Percentiles rank a stretch among this genome's conserved stretches.
Evolutionary conservation across 1,140 invertebrate genomes (phyloP).

Genomic region (Drosophila subpulchrella): DNA sequence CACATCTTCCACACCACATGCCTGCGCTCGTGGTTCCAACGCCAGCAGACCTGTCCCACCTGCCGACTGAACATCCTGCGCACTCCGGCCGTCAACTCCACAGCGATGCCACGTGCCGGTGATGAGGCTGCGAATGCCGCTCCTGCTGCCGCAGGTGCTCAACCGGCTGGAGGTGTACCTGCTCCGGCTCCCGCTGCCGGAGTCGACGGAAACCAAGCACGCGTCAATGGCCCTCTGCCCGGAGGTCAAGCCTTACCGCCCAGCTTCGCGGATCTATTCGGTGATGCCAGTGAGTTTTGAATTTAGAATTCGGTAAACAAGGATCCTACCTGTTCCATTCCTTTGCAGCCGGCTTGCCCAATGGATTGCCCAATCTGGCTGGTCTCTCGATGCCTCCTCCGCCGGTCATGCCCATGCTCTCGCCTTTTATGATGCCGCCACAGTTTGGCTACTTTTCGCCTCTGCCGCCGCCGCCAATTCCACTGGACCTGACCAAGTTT

Average conservation of each 20-base stretch:
- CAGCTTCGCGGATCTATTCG: conserved; percentile 61
- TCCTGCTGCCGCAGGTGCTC: conserved; percentile 28
- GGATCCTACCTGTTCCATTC: background rate
- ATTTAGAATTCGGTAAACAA: background rate
- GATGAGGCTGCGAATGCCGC: conserved; percentile 65
- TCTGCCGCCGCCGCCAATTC: conserved; percentile 90
- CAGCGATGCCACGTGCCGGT: conserved; percentile 83
- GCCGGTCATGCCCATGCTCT: conserved; percentile 63
- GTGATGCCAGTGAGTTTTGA: conserved; percentile 60
- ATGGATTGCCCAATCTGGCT: conserved; percentile 49
- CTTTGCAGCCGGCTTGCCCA: conserved; percentile 40
- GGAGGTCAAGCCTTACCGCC: conserved; percentile 29
- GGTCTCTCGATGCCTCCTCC: conserved; percentile 37
- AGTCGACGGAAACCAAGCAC: conserved; percentile 19
- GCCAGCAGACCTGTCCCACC: conserved; percentile 99
- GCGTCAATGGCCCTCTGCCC: conserved; percentile 18
- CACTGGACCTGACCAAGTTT: conserved; percentile 90
- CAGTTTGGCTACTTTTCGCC: conserved; percentile 86
- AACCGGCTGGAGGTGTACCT: conserved; percentile 23
- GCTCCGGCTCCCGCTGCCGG: conserved; percentile 2
- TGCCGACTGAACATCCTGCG: conserved; percentile 98
- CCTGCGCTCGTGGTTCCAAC: conserved; percentile 99
- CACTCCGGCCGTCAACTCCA: conserved; percentile 85
- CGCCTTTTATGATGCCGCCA: conserved; percentile 86
- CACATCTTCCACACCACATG: conserved; percentile 99